Evolutionary conservation across 1,140 invertebrate genomes (phyloP), one percentile per base, ranked within the genome.

Genomic region (Drosophila nasuta): DNA sequence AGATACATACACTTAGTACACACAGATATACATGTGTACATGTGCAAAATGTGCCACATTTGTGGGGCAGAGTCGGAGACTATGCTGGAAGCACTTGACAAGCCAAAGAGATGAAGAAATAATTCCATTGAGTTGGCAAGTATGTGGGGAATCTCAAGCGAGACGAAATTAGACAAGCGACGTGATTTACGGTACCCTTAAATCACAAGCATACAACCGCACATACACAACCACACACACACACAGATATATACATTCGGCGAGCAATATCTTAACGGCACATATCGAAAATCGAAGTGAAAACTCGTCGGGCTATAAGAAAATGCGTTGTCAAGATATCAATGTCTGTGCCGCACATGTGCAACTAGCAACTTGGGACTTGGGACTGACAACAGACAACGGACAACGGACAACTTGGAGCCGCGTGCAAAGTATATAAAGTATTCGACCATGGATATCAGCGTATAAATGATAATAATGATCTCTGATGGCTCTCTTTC

Each of bases 131-230:
- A 88, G 77, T 75, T 88, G 83, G 77, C 80, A 88, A 88, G 57
- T 83, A 87, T 87, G 83, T 66, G 80, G 59, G 70, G 83, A 87
- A 87, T 87, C 77, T 83, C 80, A 81, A 77, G 83, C 83, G 83
- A 88, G 81, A 87, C 83, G 75, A 88, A 87, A 87, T 87, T 88
- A 87, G 83, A 87, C 83, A 87, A 83, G 83, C 87, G 79, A 70
- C 80, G 83, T 87, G 83, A 87, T 87, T 87, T 87, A 87, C 83
- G 83, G 81, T 88, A 87, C 83, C 83, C 83, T 87, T 87, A 87
- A 87, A 86, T 86, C 82, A 86, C 82, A 86, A 86, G 72, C 51
- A 71, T 49, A 65, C 58, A 45, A 49, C 68, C 28, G 17, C 25
- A 57, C 48, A 41, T 6, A 63, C 17, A 59, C 82, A 86, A 86